These are phyloP conservation scores for Aphelinus atriplicis DNA, from an alignment of 1,140 invertebrate species.

Conservation along the genomic window DNA sequence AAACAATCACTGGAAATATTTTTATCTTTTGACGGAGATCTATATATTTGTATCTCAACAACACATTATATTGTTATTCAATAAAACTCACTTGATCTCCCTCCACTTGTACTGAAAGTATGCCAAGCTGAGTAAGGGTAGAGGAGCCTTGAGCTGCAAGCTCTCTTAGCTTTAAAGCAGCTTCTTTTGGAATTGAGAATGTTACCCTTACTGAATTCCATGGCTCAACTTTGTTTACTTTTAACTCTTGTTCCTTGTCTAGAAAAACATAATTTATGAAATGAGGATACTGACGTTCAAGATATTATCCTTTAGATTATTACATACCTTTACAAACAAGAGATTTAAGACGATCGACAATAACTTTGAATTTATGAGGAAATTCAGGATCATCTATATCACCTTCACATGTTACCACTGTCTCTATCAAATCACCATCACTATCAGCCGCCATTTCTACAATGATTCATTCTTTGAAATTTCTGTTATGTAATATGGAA, in stretches of 20 bases:
- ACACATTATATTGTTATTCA: constrained; percentile 7
- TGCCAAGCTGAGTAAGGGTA: constrained; percentile 88
- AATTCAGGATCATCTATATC: constrained; percentile 81
- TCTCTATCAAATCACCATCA: constrained; percentile 77
- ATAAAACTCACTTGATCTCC: constrained; percentile 81
- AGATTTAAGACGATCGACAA: constrained; percentile 75
- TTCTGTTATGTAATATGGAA: constrained; percentile 15
- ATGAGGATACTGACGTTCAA: constrained; percentile 7
- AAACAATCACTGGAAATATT: no score
- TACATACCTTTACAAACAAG: constrained; percentile 74
- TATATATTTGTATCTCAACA: background rate
- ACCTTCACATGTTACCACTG: constrained; percentile 83
- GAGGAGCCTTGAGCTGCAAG: constrained; percentile 89
- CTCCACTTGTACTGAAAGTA: constrained; percentile 95
- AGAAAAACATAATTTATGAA: constrained; percentile 41
- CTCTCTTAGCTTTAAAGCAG: constrained; percentile 87
- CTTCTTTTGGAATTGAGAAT: constrained; percentile 94
- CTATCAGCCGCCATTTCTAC: constrained; percentile 79
- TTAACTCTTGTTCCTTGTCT: constrained; percentile 69
- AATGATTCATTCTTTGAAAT: constrained; percentile 31
- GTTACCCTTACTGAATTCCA: constrained; percentile 98
- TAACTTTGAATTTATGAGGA: constrained; percentile 73
- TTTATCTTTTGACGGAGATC: no score
- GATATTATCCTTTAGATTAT: no score
- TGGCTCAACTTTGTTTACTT: constrained; percentile 91